Percentiles rank a stretch among this genome's conserved stretches.
phyloP scores from a whole-genome alignment of 2,113 vertebrate genomes.

The Melanotaenia duboulayi region DNA sequence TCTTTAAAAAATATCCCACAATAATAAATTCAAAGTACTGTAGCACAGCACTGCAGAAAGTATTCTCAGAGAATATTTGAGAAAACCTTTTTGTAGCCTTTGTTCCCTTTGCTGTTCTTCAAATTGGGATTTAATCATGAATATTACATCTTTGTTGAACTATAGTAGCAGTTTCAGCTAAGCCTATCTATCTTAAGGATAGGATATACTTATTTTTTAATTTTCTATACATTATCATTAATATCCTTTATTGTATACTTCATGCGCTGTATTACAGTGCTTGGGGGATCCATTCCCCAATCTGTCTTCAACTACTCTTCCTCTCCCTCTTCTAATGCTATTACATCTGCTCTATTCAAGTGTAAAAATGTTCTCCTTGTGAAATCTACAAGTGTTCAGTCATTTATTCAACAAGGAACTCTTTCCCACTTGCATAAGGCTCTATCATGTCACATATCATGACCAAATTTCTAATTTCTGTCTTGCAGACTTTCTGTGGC shows the following conservation, averaged over 20 bases:
- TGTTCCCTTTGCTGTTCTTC: not conserved
- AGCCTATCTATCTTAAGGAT: slow-evolving; percentile 8
- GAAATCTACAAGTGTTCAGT: slow-evolving; percentile 43
- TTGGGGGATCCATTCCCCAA: slow-evolving; percentile 20
- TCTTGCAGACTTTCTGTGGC: not conserved
- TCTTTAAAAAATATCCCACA: not conserved
- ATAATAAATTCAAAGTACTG: not conserved
- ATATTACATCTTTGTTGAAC: not conserved
- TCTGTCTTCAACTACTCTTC: slow-evolving; percentile 36
- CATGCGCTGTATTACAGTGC: slow-evolving; percentile 9
- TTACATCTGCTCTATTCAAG: slow-evolving; percentile 62
- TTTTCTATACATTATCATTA: slow-evolving; percentile 27
- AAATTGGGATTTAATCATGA: not conserved
- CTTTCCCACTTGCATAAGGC: slow-evolving; percentile 10
- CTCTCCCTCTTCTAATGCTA: slow-evolving; percentile 42
- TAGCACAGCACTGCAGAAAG: slow-evolving; percentile 6
- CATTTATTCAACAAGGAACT: slow-evolving; percentile 50
- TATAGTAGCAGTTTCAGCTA: not conserved
- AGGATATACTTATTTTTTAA: slow-evolving; percentile 13
- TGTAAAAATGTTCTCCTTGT: slow-evolving; percentile 40
- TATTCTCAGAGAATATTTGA: slow-evolving; percentile 14
- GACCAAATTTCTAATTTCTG: slow-evolving; percentile 40
- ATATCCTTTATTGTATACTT: slow-evolving; percentile 11
- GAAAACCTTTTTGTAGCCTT: too few relatives aligned
- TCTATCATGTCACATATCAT: slow-evolving; percentile 14